Conservation (phyloP, 1,140 invertebrate genomes). For the Drosophila erecta region DNA sequence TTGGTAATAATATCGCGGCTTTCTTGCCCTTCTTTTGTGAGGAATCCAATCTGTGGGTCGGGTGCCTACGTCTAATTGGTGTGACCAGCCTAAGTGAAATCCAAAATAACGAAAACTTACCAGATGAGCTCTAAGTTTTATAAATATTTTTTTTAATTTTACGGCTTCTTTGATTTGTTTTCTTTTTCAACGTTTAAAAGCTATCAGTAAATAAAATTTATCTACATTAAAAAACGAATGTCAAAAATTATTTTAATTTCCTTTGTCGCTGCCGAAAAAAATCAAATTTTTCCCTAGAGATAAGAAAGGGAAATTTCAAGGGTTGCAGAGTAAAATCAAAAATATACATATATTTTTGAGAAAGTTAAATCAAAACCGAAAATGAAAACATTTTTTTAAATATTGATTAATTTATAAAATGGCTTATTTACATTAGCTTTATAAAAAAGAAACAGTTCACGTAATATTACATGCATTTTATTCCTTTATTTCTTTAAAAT, state of each 20-base stretch:
- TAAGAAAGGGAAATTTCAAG: not conserved
- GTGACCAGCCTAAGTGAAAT: slow-evolving; percentile 3
- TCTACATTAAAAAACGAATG: not conserved
- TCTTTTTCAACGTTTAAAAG: not conserved
- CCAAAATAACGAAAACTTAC: not conserved
- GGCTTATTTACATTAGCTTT: too few relatives aligned
- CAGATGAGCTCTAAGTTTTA: not conserved
- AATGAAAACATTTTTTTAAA: not conserved
- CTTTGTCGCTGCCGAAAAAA: not conserved
- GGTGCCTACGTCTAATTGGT: slow-evolving; percentile 7
- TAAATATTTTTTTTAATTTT: not conserved
- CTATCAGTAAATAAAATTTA: not conserved
- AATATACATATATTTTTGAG: not conserved
- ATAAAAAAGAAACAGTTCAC: too few relatives aligned
- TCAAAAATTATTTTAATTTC: not conserved
- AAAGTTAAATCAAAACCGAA: not conserved
- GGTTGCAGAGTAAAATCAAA: not conserved
- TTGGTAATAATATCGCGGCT: slow-evolving; percentile 8
- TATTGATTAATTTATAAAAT: not conserved
- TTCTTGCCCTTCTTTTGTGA: slow-evolving; percentile 38
- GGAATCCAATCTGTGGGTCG: slow-evolving; percentile 7
- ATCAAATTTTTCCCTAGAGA: not conserved
- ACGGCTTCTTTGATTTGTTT: not conserved
- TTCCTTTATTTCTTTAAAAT: not conserved
- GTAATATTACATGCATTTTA: not conserved